Base-by-base conservation (phyloP, 2,113 vertebrate genomes). In the Notarius quadriscutis region DNA sequence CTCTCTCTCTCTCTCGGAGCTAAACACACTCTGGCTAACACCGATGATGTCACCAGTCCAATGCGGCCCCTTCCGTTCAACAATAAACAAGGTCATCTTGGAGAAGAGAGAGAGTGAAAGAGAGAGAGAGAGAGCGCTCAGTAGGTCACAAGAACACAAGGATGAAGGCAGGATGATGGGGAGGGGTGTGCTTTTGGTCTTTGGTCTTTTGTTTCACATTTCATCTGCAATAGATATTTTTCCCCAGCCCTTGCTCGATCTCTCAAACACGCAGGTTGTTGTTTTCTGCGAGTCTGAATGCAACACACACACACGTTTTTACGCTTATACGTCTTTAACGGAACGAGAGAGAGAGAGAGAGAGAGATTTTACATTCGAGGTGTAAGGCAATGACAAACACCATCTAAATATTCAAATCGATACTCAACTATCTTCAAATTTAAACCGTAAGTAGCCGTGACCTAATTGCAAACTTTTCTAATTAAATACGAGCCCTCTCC, bases 41-140 rank as follows among this genome's bases (percentile, higher is more conserved):
- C 69, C 89, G 91, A 93, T 94, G 93, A 94, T 94, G 93, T 94
- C 93, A 94, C 89, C 89, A 89, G 87, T 80, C 87, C 87, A 50
- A 79, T 58, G 88, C 88, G 62, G 89, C 87, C 91, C 90, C 82
- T 77, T 89, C 90, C 89, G 90, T 87, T 91, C 84, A 88, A 89
- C 89, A 91, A 89, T 83, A 89, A 87, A 87, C 65, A 84, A 92
- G 93, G 91, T 93, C 91, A 91, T 72, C 81, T 55, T 81, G 87
- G 58, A 65, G 83, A 22, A 65, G 65, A 67, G 82, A 57, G 80
- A 85, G 88, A 60, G 82, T 63, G 74, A 91, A 87, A 85, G 81
- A 89, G 87, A 63, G 58, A 89, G 84, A 65, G 58, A 58, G 84
- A n/a, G 62, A 62, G 67, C 57, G 83, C 63, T 74, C 55, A 81